phyloP scores from a whole-genome alignment of 2,888 invertebrate genomes.

The Andrena flavipes region DNA sequence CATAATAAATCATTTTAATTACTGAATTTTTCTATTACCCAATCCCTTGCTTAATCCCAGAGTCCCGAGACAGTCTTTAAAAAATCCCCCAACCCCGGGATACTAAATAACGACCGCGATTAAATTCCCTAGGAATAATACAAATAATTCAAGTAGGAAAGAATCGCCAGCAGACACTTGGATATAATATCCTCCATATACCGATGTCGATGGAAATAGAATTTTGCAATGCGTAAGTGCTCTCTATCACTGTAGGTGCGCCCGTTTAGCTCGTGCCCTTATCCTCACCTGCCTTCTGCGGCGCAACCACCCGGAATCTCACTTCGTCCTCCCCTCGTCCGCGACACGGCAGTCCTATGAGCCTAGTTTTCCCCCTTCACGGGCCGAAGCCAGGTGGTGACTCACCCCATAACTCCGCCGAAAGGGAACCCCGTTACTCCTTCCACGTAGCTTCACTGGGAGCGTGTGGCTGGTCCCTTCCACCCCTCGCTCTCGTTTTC shows the following conservation, averaged over 20 bases:
- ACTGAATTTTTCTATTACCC: no score
- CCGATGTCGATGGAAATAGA: no score
- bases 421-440: conserved; percentile 59
- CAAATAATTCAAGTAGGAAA: no score
- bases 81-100: no score
- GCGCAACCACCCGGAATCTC: conserved; percentile 60
- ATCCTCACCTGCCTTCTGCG: conserved; percentile 78
- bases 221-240: background rate
- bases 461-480: conserved; percentile 33
- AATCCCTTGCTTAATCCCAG: no score
- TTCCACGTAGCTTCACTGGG: conserved; percentile 65
- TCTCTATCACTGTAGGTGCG: conserved; percentile 23
- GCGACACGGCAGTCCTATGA: conserved; percentile 43
- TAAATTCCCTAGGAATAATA: no score
- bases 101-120: no score
- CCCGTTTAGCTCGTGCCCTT: conserved; percentile 67
- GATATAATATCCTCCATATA: no score
- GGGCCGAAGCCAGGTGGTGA: conserved; percentile 82
- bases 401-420: conserved; percentile 77
- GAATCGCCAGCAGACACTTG: no score
- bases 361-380: conserved; percentile 48
- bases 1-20: no score
- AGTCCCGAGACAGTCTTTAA: no score
- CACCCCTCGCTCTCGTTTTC: background rate
- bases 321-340: conserved; percentile 41